Evolutionary conservation across 2,797 vertebrate species (phyloP).

Genomic region (Philypnodon macrostomus): DNA sequence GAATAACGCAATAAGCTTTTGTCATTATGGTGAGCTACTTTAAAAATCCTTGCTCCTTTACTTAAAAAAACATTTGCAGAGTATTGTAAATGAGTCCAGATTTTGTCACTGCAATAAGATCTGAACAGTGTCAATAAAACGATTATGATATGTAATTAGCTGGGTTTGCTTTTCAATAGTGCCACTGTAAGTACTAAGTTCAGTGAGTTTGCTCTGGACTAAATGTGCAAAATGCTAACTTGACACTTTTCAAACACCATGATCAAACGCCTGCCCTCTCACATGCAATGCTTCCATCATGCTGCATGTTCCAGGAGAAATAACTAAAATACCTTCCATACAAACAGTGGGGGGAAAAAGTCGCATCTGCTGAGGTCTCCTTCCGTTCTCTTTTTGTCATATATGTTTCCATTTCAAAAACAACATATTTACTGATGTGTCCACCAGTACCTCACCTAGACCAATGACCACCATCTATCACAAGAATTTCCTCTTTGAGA

Average conservation of each 20-base stretch:
- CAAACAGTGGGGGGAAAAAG: constrained; percentile 56
- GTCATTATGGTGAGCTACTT: no score
- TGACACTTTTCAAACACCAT: constrained; percentile 52
- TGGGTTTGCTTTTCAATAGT: constrained; percentile 43
- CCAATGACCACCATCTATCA: constrained; percentile 27
- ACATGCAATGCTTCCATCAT: constrained; percentile 26
- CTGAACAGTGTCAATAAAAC: constrained; percentile 28
- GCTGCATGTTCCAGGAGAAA: constrained; percentile 16
- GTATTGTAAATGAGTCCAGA: no score
- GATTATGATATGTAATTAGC: constrained; percentile 32
- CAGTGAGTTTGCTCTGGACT: constrained; percentile 48
- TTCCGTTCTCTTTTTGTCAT: constrained; percentile 39
- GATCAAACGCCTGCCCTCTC: constrained; percentile 34
- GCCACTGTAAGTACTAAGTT: constrained; percentile 45
- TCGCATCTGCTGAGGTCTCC: constrained; percentile 5
- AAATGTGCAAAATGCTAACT: constrained; percentile 44
- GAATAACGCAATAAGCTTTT: no score
- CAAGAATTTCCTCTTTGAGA: constrained; percentile 65
- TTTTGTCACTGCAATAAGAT: no score
- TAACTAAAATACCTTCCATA: constrained; percentile 28
- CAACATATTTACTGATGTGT: constrained; percentile 61
- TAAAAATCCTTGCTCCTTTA: no score
- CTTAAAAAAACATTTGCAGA: no score
- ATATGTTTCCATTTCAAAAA: constrained; percentile 56
- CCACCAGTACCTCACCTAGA: constrained; percentile 51